A percentile compares a stretch with the other conserved stretches of the same genome.
These are phyloP conservation scores for Tapera naevia DNA, from an alignment of 2,797 vertebrate genomes.

Conservation along the genomic window DNA sequence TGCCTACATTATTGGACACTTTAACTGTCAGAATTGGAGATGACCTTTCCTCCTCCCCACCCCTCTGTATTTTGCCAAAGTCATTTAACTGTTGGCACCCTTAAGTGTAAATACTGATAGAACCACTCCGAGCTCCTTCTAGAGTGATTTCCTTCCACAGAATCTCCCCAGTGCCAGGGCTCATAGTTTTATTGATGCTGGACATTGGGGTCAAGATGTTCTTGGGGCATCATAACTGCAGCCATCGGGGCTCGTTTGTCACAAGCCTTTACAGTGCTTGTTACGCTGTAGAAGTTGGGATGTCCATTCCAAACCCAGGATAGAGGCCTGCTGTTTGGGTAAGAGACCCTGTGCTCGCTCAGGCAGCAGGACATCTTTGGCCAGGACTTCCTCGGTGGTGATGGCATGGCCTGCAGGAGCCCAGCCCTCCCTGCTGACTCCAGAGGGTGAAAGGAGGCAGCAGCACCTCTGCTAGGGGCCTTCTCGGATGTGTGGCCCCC, in stretches of 20 bases:
- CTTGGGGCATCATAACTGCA: slow-evolving; percentile 3
- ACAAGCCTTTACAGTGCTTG: not conserved
- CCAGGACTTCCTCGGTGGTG: fast-evolving
- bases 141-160: not conserved
- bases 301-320: not conserved
- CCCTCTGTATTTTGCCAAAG: slow-evolving; percentile 12
- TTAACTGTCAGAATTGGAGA: not conserved
- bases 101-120: not conserved
- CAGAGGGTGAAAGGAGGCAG: not conserved
- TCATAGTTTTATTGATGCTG: not conserved
- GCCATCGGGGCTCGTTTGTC: not conserved
- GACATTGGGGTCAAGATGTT: not conserved
- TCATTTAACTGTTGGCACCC: not conserved
- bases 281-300: fast-evolving
- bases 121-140: not conserved
- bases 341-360: not conserved
- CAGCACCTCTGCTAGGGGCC: not conserved
- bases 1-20: not conserved
- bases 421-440: fast-evolving
- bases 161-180: not conserved
- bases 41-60: not conserved
- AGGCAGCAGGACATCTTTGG: not conserved
- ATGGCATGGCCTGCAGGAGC: not conserved
- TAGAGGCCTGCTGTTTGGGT: not conserved
- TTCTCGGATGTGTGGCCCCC: slow-evolving; percentile 33